These are phyloP conservation scores for Cynopterus brachyotis DNA, from an alignment of 2,113 vertebrate genomes.

Conservation along the genomic window DNA sequence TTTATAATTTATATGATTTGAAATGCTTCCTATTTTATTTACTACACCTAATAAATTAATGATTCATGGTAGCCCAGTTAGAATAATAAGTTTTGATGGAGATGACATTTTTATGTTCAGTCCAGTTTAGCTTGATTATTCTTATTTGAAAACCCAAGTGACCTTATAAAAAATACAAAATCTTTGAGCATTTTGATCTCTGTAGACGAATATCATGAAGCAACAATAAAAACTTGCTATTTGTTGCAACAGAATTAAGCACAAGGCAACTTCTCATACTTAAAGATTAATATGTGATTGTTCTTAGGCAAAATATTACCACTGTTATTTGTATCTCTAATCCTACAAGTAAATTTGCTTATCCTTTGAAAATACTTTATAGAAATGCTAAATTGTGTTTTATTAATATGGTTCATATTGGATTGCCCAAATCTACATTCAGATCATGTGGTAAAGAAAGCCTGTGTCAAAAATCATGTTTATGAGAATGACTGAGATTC, in stretches of 20 bases:
- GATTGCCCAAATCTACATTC: background rate
- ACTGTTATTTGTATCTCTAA: slow-evolving; percentile 32
- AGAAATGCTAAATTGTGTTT: slow-evolving; percentile 35
- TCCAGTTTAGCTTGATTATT: background rate
- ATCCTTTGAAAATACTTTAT: slow-evolving; percentile 44
- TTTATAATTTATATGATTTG: slow-evolving; percentile 29
- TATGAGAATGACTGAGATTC: slow-evolving; percentile 29
- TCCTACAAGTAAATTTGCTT: background rate
- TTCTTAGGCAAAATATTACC: slow-evolving; percentile 50
- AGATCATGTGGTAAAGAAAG: background rate
- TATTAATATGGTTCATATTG: background rate
- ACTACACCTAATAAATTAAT: slow-evolving; percentile 6
- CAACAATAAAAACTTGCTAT: slow-evolving; percentile 19
- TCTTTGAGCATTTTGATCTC: background rate
- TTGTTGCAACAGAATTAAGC: slow-evolving; percentile 42
- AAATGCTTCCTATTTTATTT: slow-evolving; percentile 26
- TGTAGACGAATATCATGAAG: background rate
- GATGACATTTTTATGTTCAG: slow-evolving; percentile 19
- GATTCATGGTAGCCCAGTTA: background rate
- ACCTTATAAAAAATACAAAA: slow-evolving; percentile 37
- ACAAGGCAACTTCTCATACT: background rate
- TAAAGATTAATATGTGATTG: slow-evolving; percentile 4
- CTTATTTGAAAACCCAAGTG: slow-evolving; percentile 45
- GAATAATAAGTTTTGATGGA: slow-evolving; percentile 20
- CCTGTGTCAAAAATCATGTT: background rate